A percentile compares a stretch with the other conserved stretches of the same genome.
phyloP scores from a whole-genome alignment of 2,113 vertebrate species.

The Lanius ludovicianus region DNA sequence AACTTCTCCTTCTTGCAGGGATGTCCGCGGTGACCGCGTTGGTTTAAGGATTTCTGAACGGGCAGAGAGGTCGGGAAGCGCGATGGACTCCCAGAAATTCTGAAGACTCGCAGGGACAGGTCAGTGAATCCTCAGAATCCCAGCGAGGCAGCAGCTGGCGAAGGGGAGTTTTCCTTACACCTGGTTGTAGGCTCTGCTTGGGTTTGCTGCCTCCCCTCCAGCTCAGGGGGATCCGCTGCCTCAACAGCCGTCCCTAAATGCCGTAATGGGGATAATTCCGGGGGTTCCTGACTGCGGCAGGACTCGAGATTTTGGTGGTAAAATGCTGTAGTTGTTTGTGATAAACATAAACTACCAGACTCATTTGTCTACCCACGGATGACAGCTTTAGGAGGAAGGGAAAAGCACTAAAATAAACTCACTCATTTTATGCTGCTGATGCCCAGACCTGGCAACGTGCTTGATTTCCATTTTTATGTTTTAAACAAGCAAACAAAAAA shows the following conservation, averaged over 20 bases:
- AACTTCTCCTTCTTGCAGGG: rapidly evolving
- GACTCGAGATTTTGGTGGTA: not conserved
- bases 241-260: not conserved
- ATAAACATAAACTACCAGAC: not conserved
- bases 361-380: rapidly evolving
- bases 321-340: not conserved
- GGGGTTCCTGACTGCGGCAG: rapidly evolving
- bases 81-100: not conserved
- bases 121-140: not conserved
- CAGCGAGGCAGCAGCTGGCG: rapidly evolving
- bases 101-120: not conserved
- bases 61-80: not conserved
- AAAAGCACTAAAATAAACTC: not conserved
- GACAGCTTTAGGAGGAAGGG: not conserved
- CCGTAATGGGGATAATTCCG: rapidly evolving
- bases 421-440: not conserved
- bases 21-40: rapidly evolving
- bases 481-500: not conserved
- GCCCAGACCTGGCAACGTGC: not conserved
- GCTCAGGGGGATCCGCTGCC: rapidly evolving
- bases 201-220: not conserved
- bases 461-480: not conserved
- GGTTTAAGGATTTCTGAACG: rapidly evolving
- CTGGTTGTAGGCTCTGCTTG: rapidly evolving
- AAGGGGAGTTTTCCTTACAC: rapidly evolving